Base-by-base conservation (phyloP, 1,140 invertebrate genomes). In the Drosophila truncata region DNA sequence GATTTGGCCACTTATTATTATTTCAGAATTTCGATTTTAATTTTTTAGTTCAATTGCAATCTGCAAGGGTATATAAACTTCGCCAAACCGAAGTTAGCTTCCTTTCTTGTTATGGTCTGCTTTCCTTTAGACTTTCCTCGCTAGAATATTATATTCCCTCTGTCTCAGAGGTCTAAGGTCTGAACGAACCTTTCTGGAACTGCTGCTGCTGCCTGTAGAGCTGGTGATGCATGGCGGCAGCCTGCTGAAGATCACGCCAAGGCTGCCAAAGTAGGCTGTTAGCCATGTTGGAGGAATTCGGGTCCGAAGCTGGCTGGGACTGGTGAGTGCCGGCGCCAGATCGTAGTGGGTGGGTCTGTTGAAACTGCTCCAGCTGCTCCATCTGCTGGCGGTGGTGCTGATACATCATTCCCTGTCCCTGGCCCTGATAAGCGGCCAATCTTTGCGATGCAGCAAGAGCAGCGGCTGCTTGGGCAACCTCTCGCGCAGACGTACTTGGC, bases 221-320 rank as follows among this genome's bases (percentile, higher is more conserved):
- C 60, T 87, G 91, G 46, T 91, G 91, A 52, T 92, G 91, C 64
- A 91, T 86, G 27, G 91, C 91, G 11, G 90, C 90, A 13, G 85
- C 90, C 46, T 91, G 91, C 58, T 91, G 85, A 14, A 92, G 63
- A 71, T 92, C 91, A 16, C 82, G 82, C 91, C 91, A 92, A 1
- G 91, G 91, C 57, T 92, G 91, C 91, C 91, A 92, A 6, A 92
- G 55, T 27, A 92, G 74, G 65, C 87, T 91, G 57, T 92, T 92
- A 23, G 86, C 86, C 70, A 92, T 82, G 61, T 85, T 91, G 11
- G 91, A 81, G 13, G 87, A 82, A 41, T 82, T 80, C 13, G 82
- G 66, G 44, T 91, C 42, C 31, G 66, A 10, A 7, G 37, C 20
- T 27, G 63, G 49, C 27, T 78, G 82, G 78, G 72, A 54, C 49